Base-by-base conservation (phyloP, 2,888 invertebrate species). In the Acrocera orbiculus region DNA sequence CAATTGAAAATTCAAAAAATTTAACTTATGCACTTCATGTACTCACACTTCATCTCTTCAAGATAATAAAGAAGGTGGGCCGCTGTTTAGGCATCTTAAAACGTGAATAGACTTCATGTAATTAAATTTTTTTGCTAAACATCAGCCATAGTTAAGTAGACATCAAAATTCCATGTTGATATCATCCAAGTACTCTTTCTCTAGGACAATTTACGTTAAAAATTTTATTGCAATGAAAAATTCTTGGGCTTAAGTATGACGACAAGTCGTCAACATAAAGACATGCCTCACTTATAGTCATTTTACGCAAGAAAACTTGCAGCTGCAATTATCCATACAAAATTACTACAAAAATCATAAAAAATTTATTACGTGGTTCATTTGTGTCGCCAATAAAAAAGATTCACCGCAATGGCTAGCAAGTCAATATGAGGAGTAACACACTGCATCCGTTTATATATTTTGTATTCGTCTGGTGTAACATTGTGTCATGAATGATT, bases 311-410 rank as follows among this genome's bases (percentile, higher is more conserved):
- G n/a, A n/a, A n/a, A n/a, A n/a, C n/a, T n/a, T n/a, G 33, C 34
- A 34, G 34, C 27, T 20, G 37, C 34, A 37, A 37, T 34, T 35
- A 38, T 35, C 34, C 30, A 27, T 25, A 28, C 25, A 34, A 38
- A 38, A 32, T 35, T 35, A 31, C 30, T n/a, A n/a, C n/a, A 32
- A 34, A 35, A 38, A 34, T 35, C 38, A 29, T 38, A 35, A 34
- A 38, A 32, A 23, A 34, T 38, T 38, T 38, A 38, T 33, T 35
- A 31, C 34, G 29, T 25, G 32, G 38, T 34, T 38, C 35, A 25
- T 28, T 25, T 16, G 17, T 28, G 16, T 26, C 24, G 26, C 16
- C 25, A 25, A 29, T 27, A 24, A 27, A 25, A 16, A 20, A 24
- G 26, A 30, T 27, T 13, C 19, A 17, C 22, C 26, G 11, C 27